Evolutionary conservation across 2,113 vertebrate genomes (phyloP).

Genomic region (Parus major): DNA sequence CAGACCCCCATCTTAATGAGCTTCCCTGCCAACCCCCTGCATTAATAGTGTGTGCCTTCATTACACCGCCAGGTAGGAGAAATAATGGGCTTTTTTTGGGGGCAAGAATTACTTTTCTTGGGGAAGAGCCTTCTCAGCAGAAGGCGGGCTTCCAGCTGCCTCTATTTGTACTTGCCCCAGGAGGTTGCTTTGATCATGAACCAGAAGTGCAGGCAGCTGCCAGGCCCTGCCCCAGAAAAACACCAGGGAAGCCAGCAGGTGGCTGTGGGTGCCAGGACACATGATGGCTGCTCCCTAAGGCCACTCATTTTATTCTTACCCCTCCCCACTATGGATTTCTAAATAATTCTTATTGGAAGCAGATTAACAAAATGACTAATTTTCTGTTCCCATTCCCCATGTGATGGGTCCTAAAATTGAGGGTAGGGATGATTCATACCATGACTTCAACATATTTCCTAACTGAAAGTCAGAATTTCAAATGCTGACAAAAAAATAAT

Average conservation of each 20-base stretch:
- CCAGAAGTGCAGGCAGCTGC: background rate
- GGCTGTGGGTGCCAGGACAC: background rate
- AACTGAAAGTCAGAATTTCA: background rate
- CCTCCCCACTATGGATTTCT: background rate
- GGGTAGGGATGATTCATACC: constrained; percentile 10
- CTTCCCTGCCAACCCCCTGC: fast-evolving
- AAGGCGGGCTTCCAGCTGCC: background rate
- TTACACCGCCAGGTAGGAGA: background rate
- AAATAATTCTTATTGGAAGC: background rate
- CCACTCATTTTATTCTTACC: background rate
- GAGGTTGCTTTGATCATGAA: background rate
- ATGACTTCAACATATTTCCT: background rate
- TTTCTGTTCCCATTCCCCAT: background rate
- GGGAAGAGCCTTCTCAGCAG: background rate
- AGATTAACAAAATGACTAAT: constrained; percentile 13
- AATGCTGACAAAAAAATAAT: background rate
- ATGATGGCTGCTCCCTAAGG: fast-evolving
- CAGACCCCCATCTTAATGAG: background rate
- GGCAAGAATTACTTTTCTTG: background rate
- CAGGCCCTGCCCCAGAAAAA: background rate
- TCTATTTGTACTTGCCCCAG: background rate
- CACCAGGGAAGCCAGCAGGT: background rate
- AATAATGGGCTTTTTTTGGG: background rate
- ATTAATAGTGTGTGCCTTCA: fast-evolving
- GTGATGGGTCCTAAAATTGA: background rate